These are phyloP conservation scores for Pseudorhiza aurosa DNA, from an alignment of 30 jellyfish, hydroid and myxozoan species.

Conservation along the genomic window DNA sequence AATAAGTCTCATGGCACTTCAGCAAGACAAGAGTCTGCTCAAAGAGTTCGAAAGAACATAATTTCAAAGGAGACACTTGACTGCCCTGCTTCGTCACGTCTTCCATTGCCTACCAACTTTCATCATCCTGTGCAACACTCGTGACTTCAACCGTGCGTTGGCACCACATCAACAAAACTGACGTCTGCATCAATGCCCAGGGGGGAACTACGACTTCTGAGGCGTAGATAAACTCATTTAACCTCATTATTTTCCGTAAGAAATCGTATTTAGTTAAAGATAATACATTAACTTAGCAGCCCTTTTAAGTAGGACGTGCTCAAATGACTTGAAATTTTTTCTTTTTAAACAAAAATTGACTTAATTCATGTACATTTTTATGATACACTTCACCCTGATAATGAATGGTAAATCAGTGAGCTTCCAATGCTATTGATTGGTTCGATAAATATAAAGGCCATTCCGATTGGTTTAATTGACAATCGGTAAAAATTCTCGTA, in stretches of 20 bases:
- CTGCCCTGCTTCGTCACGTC: too few species aligned
- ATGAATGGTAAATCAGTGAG: not conserved
- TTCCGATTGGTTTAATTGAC: not conserved
- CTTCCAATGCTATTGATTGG: slow-evolving; percentile 3
- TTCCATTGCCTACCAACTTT: not conserved
- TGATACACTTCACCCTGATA: not conserved
- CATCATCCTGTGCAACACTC: slow-evolving; percentile 33
- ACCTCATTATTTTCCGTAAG: not conserved
- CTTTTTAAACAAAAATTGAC: not conserved
- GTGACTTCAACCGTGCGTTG: slow-evolving; percentile 24
- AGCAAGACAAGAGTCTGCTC: too few species aligned
- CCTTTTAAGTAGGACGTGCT: not conserved
- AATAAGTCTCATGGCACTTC: not conserved
- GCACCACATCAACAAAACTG: slow-evolving; percentile 44
- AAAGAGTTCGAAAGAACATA: too few species aligned
- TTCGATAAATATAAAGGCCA: not conserved
- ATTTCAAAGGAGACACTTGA: too few species aligned
- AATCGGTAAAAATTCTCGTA: not conserved
- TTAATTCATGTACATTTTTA: not conserved
- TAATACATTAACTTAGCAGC: not conserved
- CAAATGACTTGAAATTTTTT: not conserved
- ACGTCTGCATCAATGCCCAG: slow-evolving; percentile 8
- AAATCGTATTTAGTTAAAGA: not conserved
- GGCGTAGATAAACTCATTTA: not conserved
- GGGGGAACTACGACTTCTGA: not conserved